Evolutionary conservation across 2,797 vertebrate species (phyloP).

Genomic region (Erethizon dorsatum): DNA sequence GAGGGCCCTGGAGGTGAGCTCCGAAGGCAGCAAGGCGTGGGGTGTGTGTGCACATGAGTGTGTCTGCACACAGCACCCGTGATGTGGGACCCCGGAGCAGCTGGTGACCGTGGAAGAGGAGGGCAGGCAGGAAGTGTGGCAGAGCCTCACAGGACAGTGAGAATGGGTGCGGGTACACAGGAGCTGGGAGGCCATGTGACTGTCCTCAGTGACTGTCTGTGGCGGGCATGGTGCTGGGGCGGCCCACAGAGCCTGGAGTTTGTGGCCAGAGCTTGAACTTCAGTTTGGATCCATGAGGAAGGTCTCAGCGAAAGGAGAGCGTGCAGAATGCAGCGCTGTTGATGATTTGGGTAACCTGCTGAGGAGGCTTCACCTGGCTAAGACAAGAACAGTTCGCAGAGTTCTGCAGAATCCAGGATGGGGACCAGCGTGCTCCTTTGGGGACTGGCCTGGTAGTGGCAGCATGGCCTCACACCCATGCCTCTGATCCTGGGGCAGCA

Average conservation of each 20-base stretch:
- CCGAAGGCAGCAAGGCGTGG: no score
- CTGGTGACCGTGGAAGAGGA: background rate
- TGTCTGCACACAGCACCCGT: rapidly evolving
- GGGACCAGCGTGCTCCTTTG: rapidly evolving
- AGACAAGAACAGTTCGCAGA: background rate
- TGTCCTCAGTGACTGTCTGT: background rate
- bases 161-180: no score
- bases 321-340: background rate
- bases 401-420: background rate
- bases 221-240: background rate
- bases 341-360: background rate
- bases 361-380: background rate
- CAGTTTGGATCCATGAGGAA: background rate
- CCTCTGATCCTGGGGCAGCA: background rate
- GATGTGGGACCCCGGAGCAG: rapidly evolving
- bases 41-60: rapidly evolving
- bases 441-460: background rate
- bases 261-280: background rate
- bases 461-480: rapidly evolving
- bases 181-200: background rate
- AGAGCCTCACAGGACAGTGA: background rate
- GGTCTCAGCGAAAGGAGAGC: background rate
- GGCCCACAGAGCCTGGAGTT: rapidly evolving
- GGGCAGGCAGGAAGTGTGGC: background rate
- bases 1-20: background rate